Conservation (phyloP, 1,140 invertebrate genomes). For the Acromyrmex heyeri region DNA sequence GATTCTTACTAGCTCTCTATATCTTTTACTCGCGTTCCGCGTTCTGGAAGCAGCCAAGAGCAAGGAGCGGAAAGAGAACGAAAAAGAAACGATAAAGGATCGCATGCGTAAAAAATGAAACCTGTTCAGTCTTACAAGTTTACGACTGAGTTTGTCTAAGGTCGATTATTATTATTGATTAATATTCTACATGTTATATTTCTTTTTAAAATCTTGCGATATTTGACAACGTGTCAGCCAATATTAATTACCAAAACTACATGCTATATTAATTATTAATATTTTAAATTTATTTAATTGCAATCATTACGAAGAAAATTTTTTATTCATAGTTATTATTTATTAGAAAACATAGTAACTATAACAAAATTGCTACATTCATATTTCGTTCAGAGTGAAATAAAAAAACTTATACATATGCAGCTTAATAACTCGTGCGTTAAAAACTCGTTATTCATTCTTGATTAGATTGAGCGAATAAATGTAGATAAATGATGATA, state of each 20-base stretch:
- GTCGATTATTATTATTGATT: conserved; percentile 49
- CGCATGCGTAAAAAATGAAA: background rate
- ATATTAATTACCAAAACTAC: background rate
- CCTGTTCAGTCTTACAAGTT: conserved; percentile 14
- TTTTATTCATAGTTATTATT: conserved; percentile 14
- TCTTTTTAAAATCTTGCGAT: background rate
- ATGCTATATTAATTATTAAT: background rate
- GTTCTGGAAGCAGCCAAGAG: conserved; percentile 40
- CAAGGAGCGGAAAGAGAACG: background rate
- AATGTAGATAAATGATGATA: conserved; percentile 18
- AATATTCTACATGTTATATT: background rate
- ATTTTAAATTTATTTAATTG: conserved; percentile 1
- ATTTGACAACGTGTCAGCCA: background rate
- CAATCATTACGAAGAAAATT: background rate
- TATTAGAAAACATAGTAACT: background rate
- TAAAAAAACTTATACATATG: background rate
- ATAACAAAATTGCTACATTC: background rate
- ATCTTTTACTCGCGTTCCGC: conserved; percentile 57
- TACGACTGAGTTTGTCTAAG: conserved; percentile 59
- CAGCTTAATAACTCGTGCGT: conserved; percentile 1
- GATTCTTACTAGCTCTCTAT: conserved; percentile 67
- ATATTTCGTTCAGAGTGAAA: background rate
- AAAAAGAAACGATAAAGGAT: conserved; percentile 27
- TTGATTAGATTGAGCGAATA: background rate
- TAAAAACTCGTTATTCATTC: conserved; percentile 21